These are phyloP conservation scores for Salvator merianae DNA, from an alignment of 2,113 vertebrate species.

Conservation along the genomic window DNA sequence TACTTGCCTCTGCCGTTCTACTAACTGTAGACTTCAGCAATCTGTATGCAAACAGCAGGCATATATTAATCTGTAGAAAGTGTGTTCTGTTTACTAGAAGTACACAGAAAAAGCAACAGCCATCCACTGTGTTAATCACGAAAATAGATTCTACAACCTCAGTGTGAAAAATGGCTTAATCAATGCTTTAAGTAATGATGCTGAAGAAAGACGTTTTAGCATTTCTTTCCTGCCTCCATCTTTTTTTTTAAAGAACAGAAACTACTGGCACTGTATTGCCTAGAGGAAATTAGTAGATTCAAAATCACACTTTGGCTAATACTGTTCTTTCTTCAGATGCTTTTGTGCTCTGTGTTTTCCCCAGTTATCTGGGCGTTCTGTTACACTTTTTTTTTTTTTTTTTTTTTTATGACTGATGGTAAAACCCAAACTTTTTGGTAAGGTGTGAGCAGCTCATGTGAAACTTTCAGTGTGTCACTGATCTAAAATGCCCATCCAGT, in stretches of 20 bases:
- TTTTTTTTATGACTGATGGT: no score
- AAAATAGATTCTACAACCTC: conserved; percentile 5
- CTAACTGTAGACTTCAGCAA: neutral
- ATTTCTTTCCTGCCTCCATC: rapidly evolving
- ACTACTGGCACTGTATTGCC: no score
- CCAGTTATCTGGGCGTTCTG: no score
- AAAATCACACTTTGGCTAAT: no score
- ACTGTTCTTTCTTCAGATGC: no score
- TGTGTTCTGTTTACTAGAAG: neutral
- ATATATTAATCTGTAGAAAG: conserved; percentile 10
- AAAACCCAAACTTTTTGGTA: no score
- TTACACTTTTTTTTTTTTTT: no score
- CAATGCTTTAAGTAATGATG: neutral
- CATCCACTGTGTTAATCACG: neutral
- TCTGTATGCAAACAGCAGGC: neutral
- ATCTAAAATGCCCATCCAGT: no score
- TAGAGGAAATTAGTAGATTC: no score
- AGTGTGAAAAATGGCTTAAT: conserved; percentile 23
- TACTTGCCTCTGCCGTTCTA: conserved; percentile 7
- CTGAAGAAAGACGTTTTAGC: conserved; percentile 23
- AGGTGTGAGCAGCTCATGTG: no score
- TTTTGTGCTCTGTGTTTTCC: no score
- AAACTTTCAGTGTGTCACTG: no score
- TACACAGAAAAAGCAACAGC: conserved; percentile 4
- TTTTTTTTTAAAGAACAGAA: neutral